A percentile compares a stretch with the other conserved stretches of the same genome.
Evolutionary conservation across 1,140 invertebrate genomes (phyloP).

Genomic region (Drosophila lacteicornis): DNA sequence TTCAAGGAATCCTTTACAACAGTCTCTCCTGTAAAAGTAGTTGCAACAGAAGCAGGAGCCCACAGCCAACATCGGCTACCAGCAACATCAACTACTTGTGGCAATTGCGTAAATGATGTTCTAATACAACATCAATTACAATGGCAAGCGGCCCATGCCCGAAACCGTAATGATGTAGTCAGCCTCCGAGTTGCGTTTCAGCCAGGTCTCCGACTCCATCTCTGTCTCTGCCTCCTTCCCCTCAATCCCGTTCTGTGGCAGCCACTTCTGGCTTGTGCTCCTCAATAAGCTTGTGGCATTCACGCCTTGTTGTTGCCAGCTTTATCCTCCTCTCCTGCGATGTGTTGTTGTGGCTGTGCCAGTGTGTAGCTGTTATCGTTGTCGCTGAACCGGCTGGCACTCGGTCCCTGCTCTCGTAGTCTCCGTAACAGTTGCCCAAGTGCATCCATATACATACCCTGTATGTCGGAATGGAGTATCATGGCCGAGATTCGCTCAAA

Average conservation of each 20-base stretch:
- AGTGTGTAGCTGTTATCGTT: conserved; percentile 72
- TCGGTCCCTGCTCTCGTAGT: conserved; percentile 41
- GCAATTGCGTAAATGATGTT: conserved; percentile 82
- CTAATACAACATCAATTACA: conserved; percentile 83
- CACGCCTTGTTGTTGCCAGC: conserved; percentile 75
- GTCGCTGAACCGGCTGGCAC: conserved; percentile 53
- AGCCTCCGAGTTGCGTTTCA: conserved; percentile 66
- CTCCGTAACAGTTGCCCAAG: conserved; percentile 29
- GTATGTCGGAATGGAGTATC: neutral
- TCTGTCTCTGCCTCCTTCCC: neutral
- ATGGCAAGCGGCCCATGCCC: conserved; percentile 78
- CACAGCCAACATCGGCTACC: conserved; percentile 28
- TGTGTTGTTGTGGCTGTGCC: conserved; percentile 23
- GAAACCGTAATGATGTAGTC: conserved; percentile 74
- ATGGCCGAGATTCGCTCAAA: neutral
- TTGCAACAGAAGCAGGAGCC: conserved; percentile 25
- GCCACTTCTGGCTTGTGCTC: conserved; percentile 31
- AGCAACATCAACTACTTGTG: conserved; percentile 53
- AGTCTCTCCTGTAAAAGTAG: neutral
- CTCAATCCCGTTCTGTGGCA: neutral
- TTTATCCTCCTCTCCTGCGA: conserved; percentile 1
- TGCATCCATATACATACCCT: conserved; percentile 9
- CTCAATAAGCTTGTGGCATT: conserved; percentile 73
- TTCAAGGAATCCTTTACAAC: neutral
- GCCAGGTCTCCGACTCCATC: neutral